Evolutionary conservation across 1,140 invertebrate genomes (phyloP).

Genomic region (Acyrthosiphon pisum): DNA sequence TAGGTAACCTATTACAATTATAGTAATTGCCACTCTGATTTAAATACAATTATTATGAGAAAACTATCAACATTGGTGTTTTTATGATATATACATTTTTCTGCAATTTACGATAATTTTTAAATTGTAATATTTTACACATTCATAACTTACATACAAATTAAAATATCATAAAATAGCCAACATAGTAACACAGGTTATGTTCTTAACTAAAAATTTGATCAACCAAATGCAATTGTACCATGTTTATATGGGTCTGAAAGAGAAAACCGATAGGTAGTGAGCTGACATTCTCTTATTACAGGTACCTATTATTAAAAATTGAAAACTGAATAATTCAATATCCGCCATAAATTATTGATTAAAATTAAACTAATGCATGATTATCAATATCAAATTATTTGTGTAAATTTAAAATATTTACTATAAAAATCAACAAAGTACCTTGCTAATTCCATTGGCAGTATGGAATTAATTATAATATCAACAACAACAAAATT

Average conservation of each 20-base stretch:
- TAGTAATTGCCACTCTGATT: too few species aligned
- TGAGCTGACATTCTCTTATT: too few species aligned
- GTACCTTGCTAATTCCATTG: slow-evolving; percentile 82
- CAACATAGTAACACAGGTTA: too few species aligned
- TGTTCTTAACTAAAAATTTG: background rate
- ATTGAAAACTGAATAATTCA: background rate
- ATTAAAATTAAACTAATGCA: background rate
- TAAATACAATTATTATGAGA: too few species aligned
- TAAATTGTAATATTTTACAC: too few species aligned
- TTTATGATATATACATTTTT: too few species aligned
- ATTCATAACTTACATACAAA: too few species aligned
- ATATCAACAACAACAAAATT: slow-evolving; percentile 80
- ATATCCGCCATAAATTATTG: background rate
- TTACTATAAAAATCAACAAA: background rate
- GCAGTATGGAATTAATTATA: slow-evolving; percentile 83
- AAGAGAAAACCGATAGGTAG: background rate
- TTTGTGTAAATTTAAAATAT: background rate
- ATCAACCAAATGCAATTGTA: background rate
- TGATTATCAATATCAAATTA: background rate
- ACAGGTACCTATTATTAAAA: background rate
- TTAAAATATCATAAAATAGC: too few species aligned
- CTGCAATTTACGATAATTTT: too few species aligned
- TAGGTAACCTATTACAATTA: too few species aligned
- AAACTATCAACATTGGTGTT: too few species aligned
- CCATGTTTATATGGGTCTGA: background rate